Percentiles rank a stretch among this genome's conserved stretches.
phyloP scores from a whole-genome alignment of 2,888 invertebrate species.

The Schizotus pectinicornis region DNA sequence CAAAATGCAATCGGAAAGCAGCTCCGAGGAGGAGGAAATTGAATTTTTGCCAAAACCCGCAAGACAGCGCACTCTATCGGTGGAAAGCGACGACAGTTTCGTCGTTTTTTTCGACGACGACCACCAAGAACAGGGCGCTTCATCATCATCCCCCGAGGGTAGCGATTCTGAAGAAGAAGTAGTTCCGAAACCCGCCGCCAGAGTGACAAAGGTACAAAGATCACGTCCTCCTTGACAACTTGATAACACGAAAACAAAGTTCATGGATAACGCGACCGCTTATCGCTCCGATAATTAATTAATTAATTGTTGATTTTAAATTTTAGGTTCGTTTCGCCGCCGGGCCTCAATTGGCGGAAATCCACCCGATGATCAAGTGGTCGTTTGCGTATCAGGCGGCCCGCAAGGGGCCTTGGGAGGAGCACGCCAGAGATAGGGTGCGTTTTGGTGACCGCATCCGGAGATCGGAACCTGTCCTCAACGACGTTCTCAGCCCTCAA shows the following conservation, averaged over 20 bases:
- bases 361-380: slow-evolving; percentile 63
- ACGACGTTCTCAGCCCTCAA: slow-evolving; percentile 55
- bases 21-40: too few species aligned
- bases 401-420: slow-evolving; percentile 65
- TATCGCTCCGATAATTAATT: not conserved
- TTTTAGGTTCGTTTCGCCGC: slow-evolving; percentile 53
- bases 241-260: not conserved
- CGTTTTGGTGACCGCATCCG: slow-evolving; percentile 60
- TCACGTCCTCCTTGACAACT: too few species aligned
- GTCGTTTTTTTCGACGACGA: slow-evolving; percentile 7
- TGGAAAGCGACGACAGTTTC: slow-evolving; percentile 19
- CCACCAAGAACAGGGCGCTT: not conserved
- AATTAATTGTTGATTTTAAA: not conserved
- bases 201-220: too few species aligned
- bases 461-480: slow-evolving; percentile 52
- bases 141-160: not conserved
- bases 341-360: slow-evolving; percentile 51
- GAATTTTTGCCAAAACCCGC: not conserved
- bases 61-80: slow-evolving; percentile 8
- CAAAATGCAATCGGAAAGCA: too few species aligned
- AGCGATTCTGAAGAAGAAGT: not conserved
- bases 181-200: not conserved
- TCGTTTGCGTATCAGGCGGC: slow-evolving; percentile 63
- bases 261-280: not conserved
- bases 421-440: slow-evolving; percentile 61